These are phyloP conservation scores for Tenthredo livida DNA, from an alignment of 2,888 invertebrate species.

Conservation along the genomic window DNA sequence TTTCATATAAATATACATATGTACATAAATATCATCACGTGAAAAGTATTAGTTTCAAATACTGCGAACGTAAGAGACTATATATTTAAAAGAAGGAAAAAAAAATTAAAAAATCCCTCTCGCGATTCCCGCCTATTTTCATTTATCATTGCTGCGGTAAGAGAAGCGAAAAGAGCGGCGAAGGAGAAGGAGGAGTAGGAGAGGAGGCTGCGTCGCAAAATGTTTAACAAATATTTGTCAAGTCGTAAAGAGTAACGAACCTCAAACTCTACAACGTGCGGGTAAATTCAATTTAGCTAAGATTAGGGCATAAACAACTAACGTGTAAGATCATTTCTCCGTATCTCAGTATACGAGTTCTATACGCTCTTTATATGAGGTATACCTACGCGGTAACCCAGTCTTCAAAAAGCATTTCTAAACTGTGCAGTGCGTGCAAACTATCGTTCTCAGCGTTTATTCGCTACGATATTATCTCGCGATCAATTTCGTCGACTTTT, in stretches of 20 bases:
- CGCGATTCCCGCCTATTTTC: background rate
- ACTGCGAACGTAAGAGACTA: background rate
- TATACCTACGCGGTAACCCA: background rate
- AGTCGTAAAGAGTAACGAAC: conserved; percentile 51
- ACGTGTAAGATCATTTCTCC: background rate
- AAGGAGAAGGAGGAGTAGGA: background rate
- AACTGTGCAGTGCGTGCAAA: background rate
- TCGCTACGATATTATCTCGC: background rate
- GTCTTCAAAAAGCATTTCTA: background rate
- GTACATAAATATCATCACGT: too few species aligned
- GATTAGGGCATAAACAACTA: background rate
- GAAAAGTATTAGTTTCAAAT: background rate
- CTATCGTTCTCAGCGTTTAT: background rate
- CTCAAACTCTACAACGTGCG: too few species aligned
- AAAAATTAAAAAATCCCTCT: background rate
- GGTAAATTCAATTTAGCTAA: background rate
- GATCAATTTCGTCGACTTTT: background rate
- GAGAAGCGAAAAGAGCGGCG: background rate
- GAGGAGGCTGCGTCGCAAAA: conserved; percentile 44
- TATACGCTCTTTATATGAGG: background rate
- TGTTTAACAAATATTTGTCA: conserved; percentile 45
- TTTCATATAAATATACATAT: too few species aligned
- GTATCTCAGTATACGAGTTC: background rate
- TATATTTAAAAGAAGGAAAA: background rate
- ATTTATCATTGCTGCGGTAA: background rate